Evolutionary conservation across 2,113 vertebrate species (phyloP).

Genomic region (Cisticola juncidis): DNA sequence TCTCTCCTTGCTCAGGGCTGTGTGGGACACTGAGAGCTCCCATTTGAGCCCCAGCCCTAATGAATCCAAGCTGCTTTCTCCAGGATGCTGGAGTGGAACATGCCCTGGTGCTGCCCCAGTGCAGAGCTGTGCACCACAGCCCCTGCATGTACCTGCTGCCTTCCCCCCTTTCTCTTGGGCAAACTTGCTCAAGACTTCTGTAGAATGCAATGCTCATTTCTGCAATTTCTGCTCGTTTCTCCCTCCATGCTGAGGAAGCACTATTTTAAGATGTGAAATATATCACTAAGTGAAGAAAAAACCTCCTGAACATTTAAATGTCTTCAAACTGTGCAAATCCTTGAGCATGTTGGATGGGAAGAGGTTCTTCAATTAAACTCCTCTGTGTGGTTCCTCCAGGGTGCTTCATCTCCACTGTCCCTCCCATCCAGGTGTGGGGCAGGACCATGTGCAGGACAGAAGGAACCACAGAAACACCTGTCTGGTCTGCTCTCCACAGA

Average conservation of each 20-base stretch:
- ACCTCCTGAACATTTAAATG: background rate
- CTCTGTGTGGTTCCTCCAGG: background rate
- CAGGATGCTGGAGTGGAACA: background rate
- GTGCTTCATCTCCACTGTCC: background rate
- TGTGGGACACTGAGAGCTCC: fast-evolving
- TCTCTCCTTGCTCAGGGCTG: background rate
- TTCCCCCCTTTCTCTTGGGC: background rate
- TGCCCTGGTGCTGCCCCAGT: background rate
- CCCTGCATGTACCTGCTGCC: background rate
- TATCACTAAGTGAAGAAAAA: background rate
- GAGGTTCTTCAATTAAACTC: background rate
- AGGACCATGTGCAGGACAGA: background rate
- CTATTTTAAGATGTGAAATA: background rate
- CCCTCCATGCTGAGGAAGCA: background rate
- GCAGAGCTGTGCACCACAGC: background rate
- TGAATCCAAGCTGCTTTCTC: background rate
- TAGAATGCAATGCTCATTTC: background rate
- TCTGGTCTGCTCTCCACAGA: background rate
- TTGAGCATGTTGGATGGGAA: background rate
- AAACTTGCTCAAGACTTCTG: background rate
- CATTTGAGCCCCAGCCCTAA: background rate
- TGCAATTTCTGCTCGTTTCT: too few relatives aligned
- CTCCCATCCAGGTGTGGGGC: background rate
- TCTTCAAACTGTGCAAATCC: background rate
- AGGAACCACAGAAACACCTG: background rate